Evolutionary conservation across 2,113 vertebrate species (phyloP).

Genomic region (Benitochromis conjunctus): DNA sequence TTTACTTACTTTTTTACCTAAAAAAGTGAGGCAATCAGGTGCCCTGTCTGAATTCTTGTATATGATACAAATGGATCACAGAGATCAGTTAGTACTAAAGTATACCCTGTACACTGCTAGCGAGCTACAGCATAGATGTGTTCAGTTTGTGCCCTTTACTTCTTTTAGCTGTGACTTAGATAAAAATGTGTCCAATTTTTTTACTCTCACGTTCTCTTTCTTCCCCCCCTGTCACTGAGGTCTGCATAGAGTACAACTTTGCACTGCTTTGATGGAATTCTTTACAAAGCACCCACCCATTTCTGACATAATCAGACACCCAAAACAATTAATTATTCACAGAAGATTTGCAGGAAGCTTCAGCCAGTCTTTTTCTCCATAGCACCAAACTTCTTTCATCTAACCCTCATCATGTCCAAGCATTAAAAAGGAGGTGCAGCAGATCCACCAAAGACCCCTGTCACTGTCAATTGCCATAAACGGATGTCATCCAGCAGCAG

Average conservation of each 20-base stretch:
- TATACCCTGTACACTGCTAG: not conserved
- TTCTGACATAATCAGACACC: slow-evolving; percentile 41
- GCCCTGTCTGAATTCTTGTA: not conserved
- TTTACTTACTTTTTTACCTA: too few relatives aligned
- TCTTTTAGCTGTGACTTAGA: not conserved
- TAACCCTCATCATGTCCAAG: slow-evolving; percentile 35
- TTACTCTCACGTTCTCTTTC: not conserved
- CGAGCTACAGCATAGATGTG: not conserved
- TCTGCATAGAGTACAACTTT: not conserved
- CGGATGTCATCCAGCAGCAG: slow-evolving; percentile 37
- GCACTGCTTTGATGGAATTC: slow-evolving; percentile 7
- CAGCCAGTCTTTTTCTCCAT: slow-evolving; percentile 2
- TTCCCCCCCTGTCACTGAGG: not conserved
- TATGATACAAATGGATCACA: not conserved
- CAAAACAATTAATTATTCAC: slow-evolving; percentile 34
- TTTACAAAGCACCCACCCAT: not conserved
- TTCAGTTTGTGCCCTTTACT: not conserved
- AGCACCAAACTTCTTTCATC: slow-evolving; percentile 42
- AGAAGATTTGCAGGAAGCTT: slow-evolving; percentile 22
- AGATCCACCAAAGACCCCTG: slow-evolving; percentile 48
- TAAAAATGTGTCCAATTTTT: not conserved
- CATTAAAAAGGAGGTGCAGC: slow-evolving; percentile 24
- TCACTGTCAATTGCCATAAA: slow-evolving; percentile 50
- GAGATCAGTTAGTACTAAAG: not conserved
- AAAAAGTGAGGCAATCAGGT: not conserved